A percentile compares a stretch with the other conserved stretches of the same genome.
Conservation (phyloP, 2,888 invertebrate genomes). For the Frankliniella intonsa region DNA sequence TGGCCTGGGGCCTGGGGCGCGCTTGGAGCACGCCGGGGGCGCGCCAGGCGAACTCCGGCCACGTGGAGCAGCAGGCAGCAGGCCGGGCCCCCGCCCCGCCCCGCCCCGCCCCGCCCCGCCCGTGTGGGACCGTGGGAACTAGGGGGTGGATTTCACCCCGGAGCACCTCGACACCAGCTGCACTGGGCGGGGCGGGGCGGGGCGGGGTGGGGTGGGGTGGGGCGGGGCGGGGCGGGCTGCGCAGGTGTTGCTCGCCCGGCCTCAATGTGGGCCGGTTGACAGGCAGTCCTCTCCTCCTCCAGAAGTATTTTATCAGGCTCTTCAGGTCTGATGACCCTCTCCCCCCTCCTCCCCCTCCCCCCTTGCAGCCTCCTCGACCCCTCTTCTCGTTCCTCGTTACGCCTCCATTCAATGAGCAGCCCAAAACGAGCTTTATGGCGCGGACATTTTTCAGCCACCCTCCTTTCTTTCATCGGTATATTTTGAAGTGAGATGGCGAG, state of each 20-base stretch:
- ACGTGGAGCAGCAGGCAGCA: not conserved
- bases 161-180: not conserved
- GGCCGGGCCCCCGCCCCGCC: not conserved
- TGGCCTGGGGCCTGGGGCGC: not conserved
- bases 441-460: too few species aligned
- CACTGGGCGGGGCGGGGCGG: not conserved
- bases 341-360: too few species aligned
- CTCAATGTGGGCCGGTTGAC: too few species aligned
- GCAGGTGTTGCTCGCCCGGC: not conserved
- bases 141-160: conserved; percentile 18
- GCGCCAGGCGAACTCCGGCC: not conserved
- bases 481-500: too few species aligned
- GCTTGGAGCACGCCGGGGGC: not conserved
- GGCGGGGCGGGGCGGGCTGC: not conserved
- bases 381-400: too few species aligned
- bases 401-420: too few species aligned
- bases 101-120: not conserved
- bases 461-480: too few species aligned
- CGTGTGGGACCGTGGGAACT: not conserved
- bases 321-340: too few species aligned
- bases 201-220: not conserved
- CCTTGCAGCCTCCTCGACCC: too few species aligned
- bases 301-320: too few species aligned
- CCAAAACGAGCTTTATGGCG: too few species aligned
- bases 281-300: too few species aligned